Percentiles rank a stretch among this genome's conserved stretches.
These are phyloP conservation scores for Drosophila fungiperda DNA, from an alignment of 2,888 invertebrate species.

Conservation along the genomic window DNA sequence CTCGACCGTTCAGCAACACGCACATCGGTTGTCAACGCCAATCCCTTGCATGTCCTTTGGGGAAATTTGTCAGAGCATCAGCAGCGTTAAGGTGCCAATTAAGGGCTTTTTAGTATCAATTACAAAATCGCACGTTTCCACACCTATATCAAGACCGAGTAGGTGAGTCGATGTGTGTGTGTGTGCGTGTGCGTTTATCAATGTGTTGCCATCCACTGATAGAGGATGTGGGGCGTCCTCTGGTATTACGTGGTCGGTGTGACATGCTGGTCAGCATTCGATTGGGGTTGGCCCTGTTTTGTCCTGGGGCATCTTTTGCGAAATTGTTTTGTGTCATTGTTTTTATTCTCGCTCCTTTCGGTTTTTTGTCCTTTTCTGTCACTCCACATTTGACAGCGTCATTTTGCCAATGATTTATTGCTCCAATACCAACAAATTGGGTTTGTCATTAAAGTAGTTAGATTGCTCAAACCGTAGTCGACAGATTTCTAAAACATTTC, in stretches of 20 bases:
- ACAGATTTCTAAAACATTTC: constrained; percentile 42
- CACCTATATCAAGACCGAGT: constrained; percentile 65
- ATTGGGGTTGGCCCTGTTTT: constrained; percentile 27
- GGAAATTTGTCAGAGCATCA: constrained; percentile 83
- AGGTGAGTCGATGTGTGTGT: constrained; percentile 22
- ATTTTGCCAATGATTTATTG: constrained; percentile 77
- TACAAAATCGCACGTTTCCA: constrained; percentile 84
- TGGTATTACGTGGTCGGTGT: constrained; percentile 46
- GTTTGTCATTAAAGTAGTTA: constrained; percentile 70
- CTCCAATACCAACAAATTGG: constrained; percentile 63
- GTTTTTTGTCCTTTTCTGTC: constrained; percentile 40
- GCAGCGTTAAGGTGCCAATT: constrained; percentile 85
- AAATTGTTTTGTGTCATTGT: constrained; percentile 78
- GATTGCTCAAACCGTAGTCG: constrained; percentile 50
- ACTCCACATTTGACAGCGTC: constrained; percentile 71
- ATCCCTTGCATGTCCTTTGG: constrained; percentile 73
- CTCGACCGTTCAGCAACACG: constrained; percentile 52
- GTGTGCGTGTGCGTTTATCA: constrained; percentile 10
- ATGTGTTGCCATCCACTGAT: constrained; percentile 5
- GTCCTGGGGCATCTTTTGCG: constrained; percentile 43
- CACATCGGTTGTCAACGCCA: constrained; percentile 70
- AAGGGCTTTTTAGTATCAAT: constrained; percentile 86
- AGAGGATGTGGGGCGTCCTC: constrained; percentile 18
- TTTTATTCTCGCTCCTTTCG: constrained; percentile 45
- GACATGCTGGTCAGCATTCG: constrained; percentile 63